Percentiles rank a stretch among this genome's conserved stretches.
These are phyloP conservation scores for Patella pellucida DNA, from an alignment of 2,888 invertebrate species.

Conservation along the genomic window DNA sequence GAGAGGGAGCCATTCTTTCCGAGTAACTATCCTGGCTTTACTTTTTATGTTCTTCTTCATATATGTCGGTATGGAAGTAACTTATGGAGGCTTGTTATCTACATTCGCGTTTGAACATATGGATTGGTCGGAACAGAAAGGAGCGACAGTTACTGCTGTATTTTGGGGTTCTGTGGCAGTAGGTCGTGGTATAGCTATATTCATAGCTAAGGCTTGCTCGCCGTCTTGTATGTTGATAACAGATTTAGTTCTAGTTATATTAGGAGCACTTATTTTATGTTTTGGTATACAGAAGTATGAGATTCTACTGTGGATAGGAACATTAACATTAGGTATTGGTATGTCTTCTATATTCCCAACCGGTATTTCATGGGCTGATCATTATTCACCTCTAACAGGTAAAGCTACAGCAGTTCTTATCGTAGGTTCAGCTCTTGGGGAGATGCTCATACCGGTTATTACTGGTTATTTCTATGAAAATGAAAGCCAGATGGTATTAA, in stretches of 20 bases:
- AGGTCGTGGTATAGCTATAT: constrained; percentile 70
- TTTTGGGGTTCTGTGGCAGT: constrained; percentile 72
- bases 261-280: constrained; percentile 66
- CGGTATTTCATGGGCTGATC: constrained; percentile 72
- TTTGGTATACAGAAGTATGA: constrained; percentile 56
- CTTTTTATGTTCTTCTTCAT: constrained; percentile 70
- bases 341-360: constrained; percentile 73
- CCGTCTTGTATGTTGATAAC: constrained; percentile 69
- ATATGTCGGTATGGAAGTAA: constrained; percentile 72
- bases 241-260: constrained; percentile 63
- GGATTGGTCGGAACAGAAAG: constrained; percentile 63
- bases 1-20: constrained; percentile 38
- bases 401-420: constrained; percentile 72
- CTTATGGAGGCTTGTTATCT: constrained; percentile 71
- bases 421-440: constrained; percentile 71
- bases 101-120: constrained; percentile 67
- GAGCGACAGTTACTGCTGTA: constrained; percentile 69
- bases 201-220: constrained; percentile 67
- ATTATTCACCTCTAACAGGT: constrained; percentile 71
- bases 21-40: constrained; percentile 60
- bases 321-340: constrained; percentile 70
- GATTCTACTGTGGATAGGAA: constrained; percentile 68
- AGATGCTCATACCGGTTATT: constrained; percentile 70
- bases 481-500: constrained; percentile 64
- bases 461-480: constrained; percentile 68